Evolutionary conservation across 2,888 invertebrate species (phyloP).

Genomic region (Panopea generosa): DNA sequence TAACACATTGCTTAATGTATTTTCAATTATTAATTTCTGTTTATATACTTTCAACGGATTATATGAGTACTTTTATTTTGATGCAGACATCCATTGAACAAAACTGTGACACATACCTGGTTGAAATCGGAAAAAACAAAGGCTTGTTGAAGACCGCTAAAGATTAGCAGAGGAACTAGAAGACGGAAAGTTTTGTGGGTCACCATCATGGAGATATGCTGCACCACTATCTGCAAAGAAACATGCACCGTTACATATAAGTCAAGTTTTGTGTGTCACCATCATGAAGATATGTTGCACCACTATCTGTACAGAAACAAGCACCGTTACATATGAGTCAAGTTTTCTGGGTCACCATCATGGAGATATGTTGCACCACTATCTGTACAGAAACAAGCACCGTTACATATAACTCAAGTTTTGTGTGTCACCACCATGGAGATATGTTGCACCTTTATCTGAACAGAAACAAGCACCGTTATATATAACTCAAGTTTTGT

Average conservation of each 20-base stretch:
- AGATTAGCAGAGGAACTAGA: constrained; percentile 81
- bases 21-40: no score
- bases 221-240: constrained; percentile 77
- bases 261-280: neutral
- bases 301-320: no score
- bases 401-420: constrained; percentile 3
- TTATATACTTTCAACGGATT: no score
- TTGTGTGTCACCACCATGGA: neutral
- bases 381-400: constrained; percentile 79
- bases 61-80: no score
- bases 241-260: no score
- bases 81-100: no score
- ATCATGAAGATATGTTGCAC: no score
- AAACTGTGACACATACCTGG: constrained; percentile 71
- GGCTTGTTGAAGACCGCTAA: constrained; percentile 84
- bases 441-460: no score
- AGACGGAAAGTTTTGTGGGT: constrained; percentile 82
- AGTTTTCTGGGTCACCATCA: constrained; percentile 80
- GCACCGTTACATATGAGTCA: no score
- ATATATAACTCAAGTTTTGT: no score
- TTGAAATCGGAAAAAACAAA: constrained; percentile 84
- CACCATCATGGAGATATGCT: constrained; percentile 77
- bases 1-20: no score
- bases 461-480: no score
- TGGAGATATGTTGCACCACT: constrained; percentile 77